Percentiles rank a stretch among this genome's conserved stretches.
These are phyloP conservation scores for Dendroctonus valens DNA, from an alignment of 1,140 invertebrate genomes.

Conservation along the genomic window DNA sequence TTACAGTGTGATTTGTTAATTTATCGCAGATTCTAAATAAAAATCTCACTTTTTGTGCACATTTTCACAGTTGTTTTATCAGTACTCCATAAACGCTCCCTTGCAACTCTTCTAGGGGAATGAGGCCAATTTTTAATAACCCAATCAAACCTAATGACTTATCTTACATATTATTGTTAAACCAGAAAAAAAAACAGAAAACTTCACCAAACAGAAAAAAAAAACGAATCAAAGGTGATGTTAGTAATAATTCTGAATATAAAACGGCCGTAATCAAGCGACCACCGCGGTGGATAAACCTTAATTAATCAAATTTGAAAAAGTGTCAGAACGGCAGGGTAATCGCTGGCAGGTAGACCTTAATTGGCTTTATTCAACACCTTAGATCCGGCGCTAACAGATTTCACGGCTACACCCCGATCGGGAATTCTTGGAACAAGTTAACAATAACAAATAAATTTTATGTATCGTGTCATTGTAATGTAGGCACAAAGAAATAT, in stretches of 20 bases:
- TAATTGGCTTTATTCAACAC: conserved; percentile 31
- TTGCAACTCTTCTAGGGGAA: no score
- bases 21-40: no score
- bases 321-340: conserved; percentile 23
- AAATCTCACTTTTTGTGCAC: no score
- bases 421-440: conserved; percentile 17
- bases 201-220: neutral
- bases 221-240: conserved; percentile 15
- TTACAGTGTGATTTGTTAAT: no score
- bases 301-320: conserved; percentile 27
- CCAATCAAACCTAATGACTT: no score
- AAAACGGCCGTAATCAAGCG: conserved; percentile 19
- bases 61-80: no score
- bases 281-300: conserved; percentile 26
- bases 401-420: conserved; percentile 22
- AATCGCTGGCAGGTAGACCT: conserved; percentile 11
- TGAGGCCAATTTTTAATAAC: no score
- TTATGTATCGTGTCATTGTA: conserved; percentile 15
- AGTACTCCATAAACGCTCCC: no score
- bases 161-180: no score
- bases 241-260: conserved; percentile 11
- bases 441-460: conserved; percentile 30
- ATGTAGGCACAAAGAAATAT: conserved; percentile 16
- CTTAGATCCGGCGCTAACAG: conserved; percentile 28
- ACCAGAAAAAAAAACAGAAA: no score